A percentile compares a stretch with the other conserved stretches of the same genome.
These are phyloP conservation scores for Amblyjoppa proteus DNA, from an alignment of 2,888 invertebrate species.

Conservation along the genomic window DNA sequence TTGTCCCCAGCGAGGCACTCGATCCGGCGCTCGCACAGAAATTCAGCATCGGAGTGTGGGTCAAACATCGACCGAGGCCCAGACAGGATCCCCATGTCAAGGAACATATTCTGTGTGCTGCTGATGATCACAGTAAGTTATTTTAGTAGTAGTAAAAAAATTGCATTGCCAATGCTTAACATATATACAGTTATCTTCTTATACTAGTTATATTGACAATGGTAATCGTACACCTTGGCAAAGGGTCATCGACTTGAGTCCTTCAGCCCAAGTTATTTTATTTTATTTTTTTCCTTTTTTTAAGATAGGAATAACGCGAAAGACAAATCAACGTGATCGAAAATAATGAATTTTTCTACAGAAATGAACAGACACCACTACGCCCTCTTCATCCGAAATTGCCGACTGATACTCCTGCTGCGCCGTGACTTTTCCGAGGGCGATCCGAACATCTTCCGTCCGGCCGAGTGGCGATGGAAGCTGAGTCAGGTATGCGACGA, in stretches of 20 bases:
- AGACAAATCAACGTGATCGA: neutral
- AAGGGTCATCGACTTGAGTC: too few species aligned
- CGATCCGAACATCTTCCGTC: conserved; percentile 96
- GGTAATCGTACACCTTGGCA: too few species aligned
- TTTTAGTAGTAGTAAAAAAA: too few species aligned
- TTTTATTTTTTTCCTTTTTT: neutral
- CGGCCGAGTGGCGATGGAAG: conserved; percentile 99
- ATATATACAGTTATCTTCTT: too few species aligned
- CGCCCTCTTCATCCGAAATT: conserved; percentile 98
- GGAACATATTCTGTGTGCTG: conserved; percentile 98
- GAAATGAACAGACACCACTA: conserved; percentile 99
- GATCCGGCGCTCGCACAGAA: conserved; percentile 92
- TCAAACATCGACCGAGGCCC: conserved; percentile 94
- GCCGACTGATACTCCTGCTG: conserved; percentile 96
- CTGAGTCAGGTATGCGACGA: conserved; percentile 98
- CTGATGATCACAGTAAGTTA: conserved; percentile 98
- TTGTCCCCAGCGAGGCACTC: conserved; percentile 92
- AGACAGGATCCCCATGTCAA: conserved; percentile 95
- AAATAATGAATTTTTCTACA: conserved; percentile 82
- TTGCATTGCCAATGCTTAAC: too few species aligned
- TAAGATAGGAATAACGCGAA: too few species aligned
- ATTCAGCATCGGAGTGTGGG: conserved; percentile 97
- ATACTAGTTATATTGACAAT: too few species aligned
- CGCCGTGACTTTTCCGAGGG: conserved; percentile 96
- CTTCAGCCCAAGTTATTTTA: conserved; percentile 34